Conservation (phyloP, 2,888 invertebrate species). For the Andrena trimmerana region DNA sequence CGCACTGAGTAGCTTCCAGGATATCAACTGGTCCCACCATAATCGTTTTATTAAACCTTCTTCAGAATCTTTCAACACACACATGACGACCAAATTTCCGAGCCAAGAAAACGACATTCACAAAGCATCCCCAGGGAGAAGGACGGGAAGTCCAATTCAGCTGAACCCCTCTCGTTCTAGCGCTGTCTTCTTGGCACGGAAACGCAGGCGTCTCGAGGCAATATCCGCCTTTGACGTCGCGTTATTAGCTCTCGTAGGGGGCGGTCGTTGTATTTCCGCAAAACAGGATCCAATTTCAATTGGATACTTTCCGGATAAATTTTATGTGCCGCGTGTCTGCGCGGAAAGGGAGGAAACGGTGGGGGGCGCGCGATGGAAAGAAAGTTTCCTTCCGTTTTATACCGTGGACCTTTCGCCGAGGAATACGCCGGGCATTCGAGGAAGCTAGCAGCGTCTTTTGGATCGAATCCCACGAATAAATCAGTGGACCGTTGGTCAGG, state of each 20-base stretch:
- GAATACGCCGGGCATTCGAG: not conserved
- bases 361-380: not conserved
- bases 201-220: conserved; percentile 23
- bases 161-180: conserved; percentile 6
- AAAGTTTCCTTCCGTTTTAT: conserved; percentile 1
- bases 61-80: too few species aligned
- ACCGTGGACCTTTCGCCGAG: conserved; percentile 5
- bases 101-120: too few species aligned
- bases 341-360: not conserved
- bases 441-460: not conserved
- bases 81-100: too few species aligned
- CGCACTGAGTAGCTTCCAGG: too few species aligned
- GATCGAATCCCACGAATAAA: not conserved
- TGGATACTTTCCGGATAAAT: conserved; percentile 40
- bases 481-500: not conserved
- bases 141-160: not conserved
- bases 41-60: too few species aligned
- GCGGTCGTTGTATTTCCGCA: conserved; percentile 37
- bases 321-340: conserved; percentile 6
- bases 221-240: conserved; percentile 46
- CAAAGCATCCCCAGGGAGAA: not conserved
- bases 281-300: conserved; percentile 48
- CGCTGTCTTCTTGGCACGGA: conserved; percentile 11
- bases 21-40: too few species aligned
- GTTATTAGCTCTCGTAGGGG: conserved; percentile 40